These are phyloP conservation scores for Agrochola litura DNA, from an alignment of 2,888 invertebrate species.

Conservation along the genomic window DNA sequence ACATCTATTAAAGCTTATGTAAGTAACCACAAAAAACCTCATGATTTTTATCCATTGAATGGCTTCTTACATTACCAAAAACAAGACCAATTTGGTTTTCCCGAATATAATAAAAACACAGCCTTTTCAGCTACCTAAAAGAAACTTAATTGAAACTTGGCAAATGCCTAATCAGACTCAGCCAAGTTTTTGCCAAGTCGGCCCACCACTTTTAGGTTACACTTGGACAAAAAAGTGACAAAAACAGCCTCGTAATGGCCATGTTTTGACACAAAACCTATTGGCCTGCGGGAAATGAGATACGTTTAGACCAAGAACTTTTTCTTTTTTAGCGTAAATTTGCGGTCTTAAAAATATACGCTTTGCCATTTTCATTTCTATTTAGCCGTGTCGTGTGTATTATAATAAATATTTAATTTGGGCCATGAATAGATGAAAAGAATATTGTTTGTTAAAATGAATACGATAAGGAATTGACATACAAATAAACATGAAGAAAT, in stretches of 20 bases:
- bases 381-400: not conserved
- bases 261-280: slow-evolving; percentile 58
- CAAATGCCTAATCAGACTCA: slow-evolving; percentile 49
- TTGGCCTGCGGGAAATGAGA: slow-evolving; percentile 39
- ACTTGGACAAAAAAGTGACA: slow-evolving; percentile 51
- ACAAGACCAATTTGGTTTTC: slow-evolving; percentile 28
- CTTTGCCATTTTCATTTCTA: slow-evolving; percentile 4
- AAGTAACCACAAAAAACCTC: not conserved
- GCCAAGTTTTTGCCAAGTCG: slow-evolving; percentile 52
- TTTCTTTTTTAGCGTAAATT: slow-evolving; percentile 17
- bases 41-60: not conserved
- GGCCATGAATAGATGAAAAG: not conserved
- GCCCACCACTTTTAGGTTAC: slow-evolving; percentile 45
- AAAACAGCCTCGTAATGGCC: slow-evolving; percentile 48
- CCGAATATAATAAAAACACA: slow-evolving; percentile 6
- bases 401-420: not conserved
- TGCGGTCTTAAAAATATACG: not conserved
- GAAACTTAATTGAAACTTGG: slow-evolving; percentile 54
- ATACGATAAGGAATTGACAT: not conserved
- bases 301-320: slow-evolving; percentile 14
- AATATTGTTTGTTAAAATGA: not conserved
- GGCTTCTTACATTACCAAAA: not conserved
- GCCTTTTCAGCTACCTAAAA: slow-evolving; percentile 22
- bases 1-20: not conserved
- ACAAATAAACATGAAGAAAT: not conserved